A percentile compares a stretch with the other conserved stretches of the same genome.
These are phyloP conservation scores for Argya squamiceps DNA, from an alignment of 2,797 vertebrate genomes.

Conservation along the genomic window DNA sequence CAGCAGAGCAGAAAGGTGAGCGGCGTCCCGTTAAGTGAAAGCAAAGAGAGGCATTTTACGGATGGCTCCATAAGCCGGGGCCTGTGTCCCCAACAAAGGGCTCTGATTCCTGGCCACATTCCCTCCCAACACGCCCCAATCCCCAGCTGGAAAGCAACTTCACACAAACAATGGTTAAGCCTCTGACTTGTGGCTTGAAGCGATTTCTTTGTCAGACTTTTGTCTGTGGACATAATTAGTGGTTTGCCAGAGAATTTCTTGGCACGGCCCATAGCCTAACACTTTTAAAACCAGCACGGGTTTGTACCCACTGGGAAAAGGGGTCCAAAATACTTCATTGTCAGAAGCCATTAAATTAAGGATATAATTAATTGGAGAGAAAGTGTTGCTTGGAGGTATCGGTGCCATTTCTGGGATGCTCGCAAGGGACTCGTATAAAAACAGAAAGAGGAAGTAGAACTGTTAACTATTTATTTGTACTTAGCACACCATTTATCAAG, in stretches of 20 bases:
- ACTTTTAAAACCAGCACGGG: not conserved
- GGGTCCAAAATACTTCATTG: not conserved
- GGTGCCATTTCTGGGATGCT: not conserved
- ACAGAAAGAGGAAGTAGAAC: not conserved
- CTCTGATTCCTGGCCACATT: constrained; percentile 41
- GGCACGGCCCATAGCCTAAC: not conserved
- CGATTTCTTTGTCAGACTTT: constrained; percentile 38
- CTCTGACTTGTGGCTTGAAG: constrained; percentile 48
- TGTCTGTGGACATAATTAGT: constrained; percentile 36
- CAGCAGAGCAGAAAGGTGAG: constrained; percentile 73
- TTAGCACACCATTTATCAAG: not conserved
- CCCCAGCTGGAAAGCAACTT: constrained; percentile 54
- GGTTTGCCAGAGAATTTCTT: not conserved
- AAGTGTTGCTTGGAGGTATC: not conserved
- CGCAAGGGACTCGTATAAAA: not conserved
- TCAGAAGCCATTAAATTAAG: not conserved
- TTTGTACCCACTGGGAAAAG: not conserved
- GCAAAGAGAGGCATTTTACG: constrained; percentile 28
- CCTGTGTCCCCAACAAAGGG: constrained; percentile 16
- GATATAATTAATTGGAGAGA: not conserved
- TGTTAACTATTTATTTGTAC: not conserved
- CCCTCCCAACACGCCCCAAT: not conserved
- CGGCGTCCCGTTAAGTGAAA: constrained; percentile 21
- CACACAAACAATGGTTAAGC: constrained; percentile 47
- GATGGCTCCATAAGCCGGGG: constrained; percentile 36